A percentile compares a stretch with the other conserved stretches of the same genome.
Evolutionary conservation across 92 coral and sea anemone genomes (phyloP).

Genomic region (Isaurus tuberculatus): DNA sequence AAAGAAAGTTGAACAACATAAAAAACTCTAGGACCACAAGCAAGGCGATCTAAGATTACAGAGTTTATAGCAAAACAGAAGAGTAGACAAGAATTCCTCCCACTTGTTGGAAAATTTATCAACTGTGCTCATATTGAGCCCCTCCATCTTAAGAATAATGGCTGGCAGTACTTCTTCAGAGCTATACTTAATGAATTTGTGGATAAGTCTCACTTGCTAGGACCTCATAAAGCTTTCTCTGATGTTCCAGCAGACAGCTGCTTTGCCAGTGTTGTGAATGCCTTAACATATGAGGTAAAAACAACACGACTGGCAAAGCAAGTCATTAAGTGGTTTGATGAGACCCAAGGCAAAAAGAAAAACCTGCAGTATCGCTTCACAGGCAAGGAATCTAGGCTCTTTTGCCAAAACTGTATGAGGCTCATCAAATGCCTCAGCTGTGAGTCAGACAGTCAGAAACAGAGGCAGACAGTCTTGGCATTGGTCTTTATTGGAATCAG

Average conservation of each 20-base stretch:
- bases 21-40: slow-evolving; percentile 17
- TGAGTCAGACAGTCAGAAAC: background rate
- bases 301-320: background rate
- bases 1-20: slow-evolving; percentile 44
- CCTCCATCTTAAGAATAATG: no score
- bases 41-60: background rate
- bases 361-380: background rate
- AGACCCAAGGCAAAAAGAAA: background rate
- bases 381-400: background rate
- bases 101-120: background rate
- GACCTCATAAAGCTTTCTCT: background rate
- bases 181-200: background rate
- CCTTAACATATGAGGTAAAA: background rate
- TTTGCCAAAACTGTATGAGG: background rate
- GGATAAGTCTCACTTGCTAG: background rate
- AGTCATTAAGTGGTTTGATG: background rate
- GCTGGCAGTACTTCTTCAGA: slow-evolving; percentile 16
- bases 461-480: background rate
- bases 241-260: background rate
- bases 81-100: slow-evolving; percentile 11
- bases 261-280: background rate
- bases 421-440: background rate
- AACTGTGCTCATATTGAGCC: background rate
- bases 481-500: background rate
- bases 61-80: slow-evolving; percentile 15